Percentiles rank a stretch among this genome's conserved stretches.
These are phyloP conservation scores for Leuciscus idus DNA, from an alignment of 2,113 vertebrate species.

Conservation along the genomic window DNA sequence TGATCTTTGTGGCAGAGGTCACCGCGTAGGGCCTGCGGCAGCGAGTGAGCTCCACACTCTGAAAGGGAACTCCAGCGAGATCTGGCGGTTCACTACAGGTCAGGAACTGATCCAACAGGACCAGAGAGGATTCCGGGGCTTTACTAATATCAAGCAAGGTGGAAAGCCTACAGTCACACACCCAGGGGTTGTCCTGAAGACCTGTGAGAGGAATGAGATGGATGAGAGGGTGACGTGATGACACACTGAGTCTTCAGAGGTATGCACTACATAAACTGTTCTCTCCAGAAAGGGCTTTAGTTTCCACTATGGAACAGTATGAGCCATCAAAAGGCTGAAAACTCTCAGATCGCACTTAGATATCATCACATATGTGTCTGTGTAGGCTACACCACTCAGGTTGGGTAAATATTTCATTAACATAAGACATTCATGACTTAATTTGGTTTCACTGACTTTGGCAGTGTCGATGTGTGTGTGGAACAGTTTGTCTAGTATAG, in stretches of 20 bases:
- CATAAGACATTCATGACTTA: constrained; percentile 19
- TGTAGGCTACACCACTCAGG: background rate
- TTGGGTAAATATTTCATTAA: constrained; percentile 25
- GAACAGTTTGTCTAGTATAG: background rate
- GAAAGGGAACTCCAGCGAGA: constrained; percentile 79
- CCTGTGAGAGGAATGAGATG: constrained; percentile 69
- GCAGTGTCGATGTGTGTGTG: background rate
- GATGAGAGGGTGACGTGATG: background rate
- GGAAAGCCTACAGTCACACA: constrained; percentile 91
- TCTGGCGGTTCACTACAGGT: constrained; percentile 81
- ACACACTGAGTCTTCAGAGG: background rate
- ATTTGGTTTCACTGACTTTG: background rate
- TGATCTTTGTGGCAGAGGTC: constrained; percentile 87
- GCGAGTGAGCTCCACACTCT: constrained; percentile 78
- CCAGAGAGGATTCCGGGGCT: constrained; percentile 72
- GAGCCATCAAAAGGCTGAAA: background rate
- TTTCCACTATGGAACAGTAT: background rate
- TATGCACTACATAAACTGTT: background rate
- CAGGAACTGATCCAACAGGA: constrained; percentile 84
- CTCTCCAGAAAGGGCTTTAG: constrained; percentile 12
- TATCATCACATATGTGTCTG: background rate
- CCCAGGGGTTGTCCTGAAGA: constrained; percentile 94
- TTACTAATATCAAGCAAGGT: constrained; percentile 85
- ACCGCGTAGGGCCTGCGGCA: constrained; percentile 87
- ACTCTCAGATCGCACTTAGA: constrained; percentile 20